Base-by-base conservation (phyloP, 2,888 invertebrate genomes). In the Atethmia centrago region DNA sequence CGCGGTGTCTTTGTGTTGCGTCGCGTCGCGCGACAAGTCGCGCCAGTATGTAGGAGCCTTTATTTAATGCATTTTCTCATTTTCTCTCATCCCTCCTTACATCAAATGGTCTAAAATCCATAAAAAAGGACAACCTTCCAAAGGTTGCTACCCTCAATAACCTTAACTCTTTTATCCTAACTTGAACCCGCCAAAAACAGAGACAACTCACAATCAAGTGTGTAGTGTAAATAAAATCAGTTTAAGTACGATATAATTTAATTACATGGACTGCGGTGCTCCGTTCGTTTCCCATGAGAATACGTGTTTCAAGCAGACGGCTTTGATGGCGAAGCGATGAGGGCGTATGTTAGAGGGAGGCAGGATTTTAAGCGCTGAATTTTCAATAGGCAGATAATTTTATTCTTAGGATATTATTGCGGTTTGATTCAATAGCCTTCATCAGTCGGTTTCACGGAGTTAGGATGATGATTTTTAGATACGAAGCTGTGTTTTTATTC, bases 291-390 rank as follows among this genome's bases (percentile, higher is more conserved):
- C 90, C 90, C 92, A 89, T 89, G 93, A 87, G 93, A 90, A 89
- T 84, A 86, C 87, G 87, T 90, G 91, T 91, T 92, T 90, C 90
- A 88, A 90, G 90, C 88, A 84, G 88, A 83, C 85, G 87, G 90
- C 94, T 94, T 93, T 93, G 92, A 93, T 93, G 91, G 89, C 80
- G 80, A 76, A 74, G 58, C 42, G 51, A 84, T 85, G 8, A 66
- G 76, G 12, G 19, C 74, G 83, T 88, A 84, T 87, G 51, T 4
- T 0, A 77, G 66, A 89, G 31, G 16, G 74, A 78, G 9, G 0
- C 82, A 36, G n/a, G n/a, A n/a, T n/a, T n/a, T n/a, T n/a, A n/a
- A n/a, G n/a, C n/a, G n/a, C n/a, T n/a, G n/a, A n/a, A n/a, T n/a
- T n/a, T n/a, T n/a, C n/a, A n/a, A n/a, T n/a, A n/a, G n/a, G n/a